Percentiles rank a stretch among this genome's conserved stretches.
These are phyloP conservation scores for Hofmannophila pseudospretella DNA, from an alignment of 2,888 invertebrate species.

Conservation along the genomic window DNA sequence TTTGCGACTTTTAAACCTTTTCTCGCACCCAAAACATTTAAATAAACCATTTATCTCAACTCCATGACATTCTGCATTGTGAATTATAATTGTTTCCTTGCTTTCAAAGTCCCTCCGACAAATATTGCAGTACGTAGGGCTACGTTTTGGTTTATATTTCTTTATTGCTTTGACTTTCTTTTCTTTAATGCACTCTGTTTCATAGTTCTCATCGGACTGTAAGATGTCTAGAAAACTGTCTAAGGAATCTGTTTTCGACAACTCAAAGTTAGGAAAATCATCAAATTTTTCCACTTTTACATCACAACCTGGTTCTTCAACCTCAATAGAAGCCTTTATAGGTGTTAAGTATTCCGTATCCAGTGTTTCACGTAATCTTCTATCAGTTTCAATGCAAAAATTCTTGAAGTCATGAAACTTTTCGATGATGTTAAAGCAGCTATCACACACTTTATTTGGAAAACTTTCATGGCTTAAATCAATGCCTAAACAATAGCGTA, in stretches of 20 bases:
- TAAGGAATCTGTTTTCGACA: constrained; percentile 10
- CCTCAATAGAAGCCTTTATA: background rate
- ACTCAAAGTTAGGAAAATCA: constrained; percentile 8
- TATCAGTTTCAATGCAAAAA: constrained; percentile 45
- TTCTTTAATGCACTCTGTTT: background rate
- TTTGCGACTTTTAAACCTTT: constrained; percentile 42
- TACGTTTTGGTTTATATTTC: constrained; percentile 30
- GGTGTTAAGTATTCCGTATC: constrained; percentile 7
- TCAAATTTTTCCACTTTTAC: constrained; percentile 21
- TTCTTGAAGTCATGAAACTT: constrained; percentile 48
- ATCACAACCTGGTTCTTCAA: background rate
- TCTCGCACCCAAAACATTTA: constrained; percentile 64
- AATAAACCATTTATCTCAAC: constrained; percentile 39
- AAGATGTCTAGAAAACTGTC: constrained; percentile 17
- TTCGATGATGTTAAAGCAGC: constrained; percentile 42
- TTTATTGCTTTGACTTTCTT: constrained; percentile 15
- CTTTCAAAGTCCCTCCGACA: constrained; percentile 44
- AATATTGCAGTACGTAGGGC: constrained; percentile 47
- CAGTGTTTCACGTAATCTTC: constrained; percentile 35
- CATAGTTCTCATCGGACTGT: constrained; percentile 15
- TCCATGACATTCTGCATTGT: constrained; percentile 48
- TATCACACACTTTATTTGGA: constrained; percentile 45
- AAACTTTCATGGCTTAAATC: constrained; percentile 27
- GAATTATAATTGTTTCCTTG: constrained; percentile 28
- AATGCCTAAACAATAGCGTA: constrained; percentile 47